A percentile compares a stretch with the other conserved stretches of the same genome.
Evolutionary conservation across 2,797 vertebrate genomes (phyloP).

Genomic region (Glyptemys insculpta): DNA sequence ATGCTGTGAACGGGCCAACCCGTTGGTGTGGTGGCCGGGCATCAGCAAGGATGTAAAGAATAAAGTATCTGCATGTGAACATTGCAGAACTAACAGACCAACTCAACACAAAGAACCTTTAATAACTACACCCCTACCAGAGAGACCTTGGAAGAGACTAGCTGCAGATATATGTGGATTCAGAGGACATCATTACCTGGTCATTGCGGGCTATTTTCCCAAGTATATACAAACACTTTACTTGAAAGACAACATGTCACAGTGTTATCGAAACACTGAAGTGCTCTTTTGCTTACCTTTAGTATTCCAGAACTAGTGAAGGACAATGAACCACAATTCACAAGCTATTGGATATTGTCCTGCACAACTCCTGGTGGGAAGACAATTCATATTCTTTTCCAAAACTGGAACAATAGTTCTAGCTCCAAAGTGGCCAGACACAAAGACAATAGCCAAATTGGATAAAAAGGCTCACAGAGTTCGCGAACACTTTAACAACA

Average conservation of each 20-base stretch:
- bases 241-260: not conserved
- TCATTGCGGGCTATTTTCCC: not conserved
- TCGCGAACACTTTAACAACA: not conserved
- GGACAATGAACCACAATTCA: not conserved
- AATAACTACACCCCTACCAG: not conserved
- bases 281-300: not conserved
- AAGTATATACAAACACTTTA: not conserved
- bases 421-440: not conserved
- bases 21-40: not conserved
- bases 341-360: not conserved
- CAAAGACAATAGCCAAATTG: not conserved
- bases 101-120: no score
- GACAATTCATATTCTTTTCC: not conserved
- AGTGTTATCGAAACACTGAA: not conserved
- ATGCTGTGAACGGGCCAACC: not conserved
- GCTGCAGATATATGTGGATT: not conserved
- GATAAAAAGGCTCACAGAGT: not conserved
- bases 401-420: not conserved
- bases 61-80: not conserved
- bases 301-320: not conserved
- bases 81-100: not conserved
- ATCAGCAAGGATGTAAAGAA: not conserved
- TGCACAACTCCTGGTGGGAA: not conserved
- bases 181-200: not conserved
- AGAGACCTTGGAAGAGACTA: not conserved